Evolutionary conservation across 2,888 invertebrate species (phyloP), one percentile per base, ranked within the genome.

Genomic region (Volucella inflata): DNA sequence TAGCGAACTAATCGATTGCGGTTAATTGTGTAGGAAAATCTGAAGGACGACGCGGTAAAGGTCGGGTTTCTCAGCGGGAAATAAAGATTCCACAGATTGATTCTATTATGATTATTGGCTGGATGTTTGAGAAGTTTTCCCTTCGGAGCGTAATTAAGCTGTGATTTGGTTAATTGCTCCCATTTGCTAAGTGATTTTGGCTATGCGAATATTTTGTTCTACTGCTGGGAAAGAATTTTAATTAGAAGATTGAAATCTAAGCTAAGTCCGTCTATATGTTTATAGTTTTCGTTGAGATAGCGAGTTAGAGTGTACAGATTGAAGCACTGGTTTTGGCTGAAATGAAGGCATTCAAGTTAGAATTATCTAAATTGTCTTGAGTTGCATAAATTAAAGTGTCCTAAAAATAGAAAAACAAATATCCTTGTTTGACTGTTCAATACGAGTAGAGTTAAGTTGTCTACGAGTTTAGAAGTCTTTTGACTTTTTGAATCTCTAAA

Each of bases 1-100:
- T 84, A 84, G 71, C 79, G 51, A 75, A 79, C 75, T 84, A 79
- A 84, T 84, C 79, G 84, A 84, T 84, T 79, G 84, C 64, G 84
- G 84, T 84, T 84, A 71, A 84, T 84, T 79, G 75, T 75, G 51
- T 72, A 57, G 50, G 48, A 68, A 30, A 4, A 30, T 30, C 30
- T 30, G 70, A 64, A 40, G 44, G 74, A 64, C 67, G 51, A 42
- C 44, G 30, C 40, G 53, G 12, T 9, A 9, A 11, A 21, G 50
- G 40, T 50, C 40, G 38, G 70, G 11, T 50, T 74, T 14, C 38
- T 60, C 62, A 30, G 55, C 38, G 44, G 38, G 40, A 79, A 77
- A 71, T 82, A 72, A 67, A 55, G 84, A 80, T 79, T 75, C 70
- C 55, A 71, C 75, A 65, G 70, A 84, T 80, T 79, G 75, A 84